Conservation (phyloP, 2,113 vertebrate genomes). For the Hypomesus transpacificus region DNA sequence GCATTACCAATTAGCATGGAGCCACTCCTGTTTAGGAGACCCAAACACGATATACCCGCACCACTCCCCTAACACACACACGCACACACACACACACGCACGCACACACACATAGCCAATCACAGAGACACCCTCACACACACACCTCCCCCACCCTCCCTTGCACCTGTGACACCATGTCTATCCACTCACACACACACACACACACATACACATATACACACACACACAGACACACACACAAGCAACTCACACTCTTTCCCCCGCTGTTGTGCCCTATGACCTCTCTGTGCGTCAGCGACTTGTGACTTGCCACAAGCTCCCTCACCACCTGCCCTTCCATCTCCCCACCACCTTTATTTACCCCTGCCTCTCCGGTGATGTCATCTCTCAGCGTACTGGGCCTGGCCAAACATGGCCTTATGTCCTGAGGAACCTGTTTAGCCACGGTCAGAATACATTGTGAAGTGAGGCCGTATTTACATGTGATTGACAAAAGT, state of each 20-base stretch:
- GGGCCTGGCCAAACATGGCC: neutral
- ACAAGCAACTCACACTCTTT: neutral
- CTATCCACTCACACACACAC: neutral
- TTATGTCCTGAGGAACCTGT: too few relatives aligned
- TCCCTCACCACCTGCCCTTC: slow-evolving; percentile 2
- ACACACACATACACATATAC: neutral
- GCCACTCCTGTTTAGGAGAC: too few relatives aligned
- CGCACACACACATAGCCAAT: neutral
- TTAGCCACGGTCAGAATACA: too few relatives aligned
- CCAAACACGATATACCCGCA: too few relatives aligned
- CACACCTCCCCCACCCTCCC: neutral
- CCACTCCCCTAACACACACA: neutral
- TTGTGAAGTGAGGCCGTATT: too few relatives aligned
- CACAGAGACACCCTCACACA: neutral
- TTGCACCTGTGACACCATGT: slow-evolving; percentile 9
- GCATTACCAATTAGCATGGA: too few relatives aligned
- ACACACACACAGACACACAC: neutral
- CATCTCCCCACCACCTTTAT: neutral
- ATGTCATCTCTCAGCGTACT: neutral
- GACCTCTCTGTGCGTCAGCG: slow-evolving; percentile 10
- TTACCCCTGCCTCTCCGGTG: neutral
- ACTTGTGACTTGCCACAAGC: neutral
- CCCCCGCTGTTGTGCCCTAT: neutral
- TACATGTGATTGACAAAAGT: too few relatives aligned
- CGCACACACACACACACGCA: slow-evolving; percentile 4